Evolutionary conservation across 1,140 invertebrate genomes (phyloP).

Genomic region (Linepithema humile): DNA sequence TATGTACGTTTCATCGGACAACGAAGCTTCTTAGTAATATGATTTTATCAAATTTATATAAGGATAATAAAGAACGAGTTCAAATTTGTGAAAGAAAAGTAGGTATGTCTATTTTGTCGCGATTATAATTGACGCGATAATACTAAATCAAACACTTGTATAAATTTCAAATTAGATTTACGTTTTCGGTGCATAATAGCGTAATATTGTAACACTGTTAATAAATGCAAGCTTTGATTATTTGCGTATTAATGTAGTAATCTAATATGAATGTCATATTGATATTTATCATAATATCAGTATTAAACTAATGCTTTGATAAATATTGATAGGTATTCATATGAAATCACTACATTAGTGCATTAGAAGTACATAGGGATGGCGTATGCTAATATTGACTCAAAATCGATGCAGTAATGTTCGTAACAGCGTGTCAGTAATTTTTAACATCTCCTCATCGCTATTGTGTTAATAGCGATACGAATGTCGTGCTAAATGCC

Average conservation of each 20-base stretch:
- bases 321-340: too few relatives aligned
- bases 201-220: not conserved
- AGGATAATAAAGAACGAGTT: not conserved
- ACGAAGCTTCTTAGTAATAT: not conserved
- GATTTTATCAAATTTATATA: not conserved
- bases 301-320: too few relatives aligned
- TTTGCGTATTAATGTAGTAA: not conserved
- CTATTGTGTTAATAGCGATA: not conserved
- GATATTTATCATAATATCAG: not conserved
- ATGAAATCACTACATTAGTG: too few relatives aligned
- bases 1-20: not conserved
- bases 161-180: not conserved
- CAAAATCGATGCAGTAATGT: not conserved
- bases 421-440: not conserved
- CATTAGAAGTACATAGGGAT: too few relatives aligned
- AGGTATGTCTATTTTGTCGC: not conserved
- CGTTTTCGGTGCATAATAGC: too few relatives aligned
- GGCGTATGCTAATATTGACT: not conserved
- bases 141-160: not conserved
- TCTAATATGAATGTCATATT: not conserved
- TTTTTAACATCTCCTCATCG: slow-evolving; percentile 2
- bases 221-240: not conserved
- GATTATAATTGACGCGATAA: not conserved
- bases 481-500: not conserved
- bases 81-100: not conserved